Evolutionary conservation across 2,113 vertebrate species (phyloP), one percentile per base, ranked within the genome.

Genomic region (Stomatorhinus ivindoensis): DNA sequence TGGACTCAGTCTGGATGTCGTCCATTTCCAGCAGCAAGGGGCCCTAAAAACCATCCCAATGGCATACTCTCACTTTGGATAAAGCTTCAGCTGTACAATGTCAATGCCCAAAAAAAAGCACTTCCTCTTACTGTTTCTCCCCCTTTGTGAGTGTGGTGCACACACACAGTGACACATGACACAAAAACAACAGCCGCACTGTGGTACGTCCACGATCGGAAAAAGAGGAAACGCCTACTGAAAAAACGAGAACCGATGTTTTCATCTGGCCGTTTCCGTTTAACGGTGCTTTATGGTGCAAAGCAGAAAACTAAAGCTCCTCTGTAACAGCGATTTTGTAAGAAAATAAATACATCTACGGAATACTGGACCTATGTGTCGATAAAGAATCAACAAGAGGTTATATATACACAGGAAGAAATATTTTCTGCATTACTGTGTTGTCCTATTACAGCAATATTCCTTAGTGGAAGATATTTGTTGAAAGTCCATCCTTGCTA

Each of bases 1-100:
- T 96, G 88, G 95, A 94, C 92, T 95, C 95, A 91, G 93, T 88
- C 82, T 95, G 95, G 91, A 95, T 95, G 44, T 96, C 94, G 76
- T 95, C 95, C 96, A 96, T 96, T 92, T 93, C 93, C 44, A 65
- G 90, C 83, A 92, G 91, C 86, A 89, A 87, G 89, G 44, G 88
- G 89, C 90, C 80, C 93, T 95, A 92, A 46, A 61, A 46, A 69
- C 9, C 4, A 31, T 69, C 35, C 35, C 73, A 80, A 19, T 2
- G 17, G 1, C 15, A 76, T 19, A 76, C 13, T 76, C 31, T 76
- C 21, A 39, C 69, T 24, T 39, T 17, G 31, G 31, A 76, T 76
- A 76, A 76, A 87, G 19, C 50, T 35, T 53, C 86, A 55, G 86
- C 50, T 21, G 24, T 17, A 87, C 48, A 53, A 87, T 39, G 44